Evolutionary conservation across 2,797 vertebrate genomes (phyloP).

Genomic region (Paratrypauchen microcephalus): DNA sequence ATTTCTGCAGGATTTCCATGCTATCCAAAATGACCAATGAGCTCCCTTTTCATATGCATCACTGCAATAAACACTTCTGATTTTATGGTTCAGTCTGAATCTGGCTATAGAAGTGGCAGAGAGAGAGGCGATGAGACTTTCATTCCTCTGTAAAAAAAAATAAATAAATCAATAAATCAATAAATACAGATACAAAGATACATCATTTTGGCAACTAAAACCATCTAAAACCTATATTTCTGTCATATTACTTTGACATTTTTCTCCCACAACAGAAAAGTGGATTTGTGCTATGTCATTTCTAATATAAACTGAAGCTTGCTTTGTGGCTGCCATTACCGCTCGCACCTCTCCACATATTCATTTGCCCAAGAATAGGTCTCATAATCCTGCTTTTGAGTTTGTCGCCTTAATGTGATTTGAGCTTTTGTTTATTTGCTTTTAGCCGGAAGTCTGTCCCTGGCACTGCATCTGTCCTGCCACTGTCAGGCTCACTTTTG

Average conservation of each 20-base stretch:
- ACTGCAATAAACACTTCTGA: too few relatives aligned
- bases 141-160: too few relatives aligned
- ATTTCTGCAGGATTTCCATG: too few relatives aligned
- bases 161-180: too few relatives aligned
- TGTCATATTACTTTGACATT: not conserved
- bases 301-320: conserved; percentile 9
- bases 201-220: too few relatives aligned
- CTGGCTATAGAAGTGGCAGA: too few relatives aligned
- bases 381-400: conserved; percentile 77
- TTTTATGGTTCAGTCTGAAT: too few relatives aligned
- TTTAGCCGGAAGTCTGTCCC: conserved; percentile 46
- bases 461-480: conserved; percentile 26
- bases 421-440: conserved; percentile 65
- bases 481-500: conserved; percentile 46
- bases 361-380: conserved; percentile 69
- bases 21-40: too few relatives aligned
- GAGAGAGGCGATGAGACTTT: too few relatives aligned
- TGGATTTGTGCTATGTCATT: conserved; percentile 25
- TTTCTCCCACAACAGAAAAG: not conserved
- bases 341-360: conserved; percentile 65
- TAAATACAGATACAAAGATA: too few relatives aligned
- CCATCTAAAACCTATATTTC: too few relatives aligned
- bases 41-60: too few relatives aligned
- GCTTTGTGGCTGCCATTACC: conserved; percentile 62
- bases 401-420: conserved; percentile 70